Evolutionary conservation across 92 coral and sea anemone genomes (phyloP).

Genomic region (Bergia sp.): DNA sequence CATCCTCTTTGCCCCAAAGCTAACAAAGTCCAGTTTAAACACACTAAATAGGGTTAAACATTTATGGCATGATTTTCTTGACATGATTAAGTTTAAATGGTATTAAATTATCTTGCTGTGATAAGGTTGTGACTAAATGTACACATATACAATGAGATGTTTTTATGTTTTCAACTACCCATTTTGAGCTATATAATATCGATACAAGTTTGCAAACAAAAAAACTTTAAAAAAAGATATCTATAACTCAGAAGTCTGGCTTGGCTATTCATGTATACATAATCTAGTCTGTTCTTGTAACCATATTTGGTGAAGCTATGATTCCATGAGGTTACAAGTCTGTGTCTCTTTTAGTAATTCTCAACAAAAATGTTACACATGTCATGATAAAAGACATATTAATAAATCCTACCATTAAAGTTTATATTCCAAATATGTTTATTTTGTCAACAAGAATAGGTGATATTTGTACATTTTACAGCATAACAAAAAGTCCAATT

Average conservation of each 20-base stretch:
- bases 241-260: background rate
- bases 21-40: too few relatives aligned
- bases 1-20: too few relatives aligned
- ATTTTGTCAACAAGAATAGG: background rate
- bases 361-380: background rate
- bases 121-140: background rate
- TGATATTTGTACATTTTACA: background rate
- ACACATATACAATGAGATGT: background rate
- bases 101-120: background rate
- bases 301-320: conserved; percentile 33
- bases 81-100: too few relatives aligned
- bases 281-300: background rate
- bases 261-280: background rate
- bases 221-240: too few relatives aligned
- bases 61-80: background rate
- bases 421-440: background rate
- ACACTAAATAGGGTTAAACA: background rate
- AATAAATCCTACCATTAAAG: background rate
- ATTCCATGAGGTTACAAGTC: background rate
- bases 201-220: background rate
- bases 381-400: background rate
- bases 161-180: background rate
- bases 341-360: background rate
- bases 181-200: background rate
- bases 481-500: background rate